A percentile compares a stretch with the other conserved stretches of the same genome.
Conservation (phyloP, 2,797 vertebrate species). For the Acropternis orthonyx region DNA sequence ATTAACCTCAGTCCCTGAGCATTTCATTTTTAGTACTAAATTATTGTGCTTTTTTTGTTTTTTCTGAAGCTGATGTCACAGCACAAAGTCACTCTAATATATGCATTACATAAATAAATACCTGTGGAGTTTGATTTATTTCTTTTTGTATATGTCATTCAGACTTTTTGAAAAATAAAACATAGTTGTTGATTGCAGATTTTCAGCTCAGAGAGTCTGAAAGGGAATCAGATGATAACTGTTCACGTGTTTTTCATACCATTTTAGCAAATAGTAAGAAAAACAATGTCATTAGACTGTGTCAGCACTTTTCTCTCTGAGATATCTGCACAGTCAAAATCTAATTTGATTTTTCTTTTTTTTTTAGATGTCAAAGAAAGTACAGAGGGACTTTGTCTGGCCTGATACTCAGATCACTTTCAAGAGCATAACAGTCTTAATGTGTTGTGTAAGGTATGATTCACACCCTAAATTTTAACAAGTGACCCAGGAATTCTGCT, state of each 20-base stretch:
- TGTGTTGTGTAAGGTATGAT: background rate
- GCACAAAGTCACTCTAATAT: background rate
- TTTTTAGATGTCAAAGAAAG: background rate
- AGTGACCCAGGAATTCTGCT: background rate
- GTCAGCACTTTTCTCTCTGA: background rate
- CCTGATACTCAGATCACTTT: background rate
- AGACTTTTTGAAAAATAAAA: background rate
- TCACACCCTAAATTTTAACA: background rate
- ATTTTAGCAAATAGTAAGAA: background rate
- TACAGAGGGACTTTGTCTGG: background rate
- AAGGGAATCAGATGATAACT: background rate
- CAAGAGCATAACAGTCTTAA: background rate
- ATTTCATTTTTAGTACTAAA: constrained; percentile 51
- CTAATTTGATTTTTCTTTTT: background rate
- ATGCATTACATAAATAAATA: background rate
- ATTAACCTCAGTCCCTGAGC: background rate
- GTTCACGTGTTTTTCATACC: background rate
- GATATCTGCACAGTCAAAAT: rapidly evolving
- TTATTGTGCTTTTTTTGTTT: background rate
- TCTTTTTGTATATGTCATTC: background rate
- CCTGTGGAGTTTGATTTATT: background rate
- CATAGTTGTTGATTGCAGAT: background rate
- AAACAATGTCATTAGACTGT: background rate
- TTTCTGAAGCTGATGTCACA: background rate
- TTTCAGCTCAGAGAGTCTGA: background rate